Conservation (phyloP, 1,140 invertebrate genomes). For the Saccostrea echinata region DNA sequence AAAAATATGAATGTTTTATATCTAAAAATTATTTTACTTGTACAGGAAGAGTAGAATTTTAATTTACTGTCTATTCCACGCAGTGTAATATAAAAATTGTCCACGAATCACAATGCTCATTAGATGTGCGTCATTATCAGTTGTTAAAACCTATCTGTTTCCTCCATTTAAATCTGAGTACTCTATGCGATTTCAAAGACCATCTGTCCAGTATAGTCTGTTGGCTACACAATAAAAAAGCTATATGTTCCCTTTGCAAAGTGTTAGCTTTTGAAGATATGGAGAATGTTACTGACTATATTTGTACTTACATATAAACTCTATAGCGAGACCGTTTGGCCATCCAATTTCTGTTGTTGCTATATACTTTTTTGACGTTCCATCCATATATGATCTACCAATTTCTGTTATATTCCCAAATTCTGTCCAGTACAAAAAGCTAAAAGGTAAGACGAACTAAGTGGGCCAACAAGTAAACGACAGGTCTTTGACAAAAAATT, state of each 20-base stretch:
- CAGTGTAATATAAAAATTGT: conserved; percentile 18
- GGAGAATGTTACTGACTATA: no score
- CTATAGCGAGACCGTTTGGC: conserved; percentile 27
- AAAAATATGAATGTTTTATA: no score
- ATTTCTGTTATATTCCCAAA: conserved; percentile 5
- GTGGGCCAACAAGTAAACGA: background rate
- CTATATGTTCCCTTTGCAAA: no score
- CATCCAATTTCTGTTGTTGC: background rate
- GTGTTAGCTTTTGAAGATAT: background rate
- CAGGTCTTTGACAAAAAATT: background rate
- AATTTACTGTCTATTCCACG: conserved; percentile 27
- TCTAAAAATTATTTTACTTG: no score
- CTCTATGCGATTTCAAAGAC: background rate
- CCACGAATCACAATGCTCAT: background rate
- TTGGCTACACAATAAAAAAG: background rate
- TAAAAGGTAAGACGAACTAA: background rate
- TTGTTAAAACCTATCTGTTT: background rate
- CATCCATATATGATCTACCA: conserved; percentile 25
- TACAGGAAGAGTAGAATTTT: background rate
- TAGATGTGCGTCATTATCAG: conserved; percentile 9
- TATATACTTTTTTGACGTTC: background rate
- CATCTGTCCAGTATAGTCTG: conserved; percentile 35
- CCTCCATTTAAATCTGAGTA: background rate
- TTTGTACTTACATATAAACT: conserved; percentile 16
- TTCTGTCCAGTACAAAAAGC: conserved; percentile 32